phyloP scores from a whole-genome alignment of 1,140 invertebrate genomes.

The Steinernema khuongi region DNA sequence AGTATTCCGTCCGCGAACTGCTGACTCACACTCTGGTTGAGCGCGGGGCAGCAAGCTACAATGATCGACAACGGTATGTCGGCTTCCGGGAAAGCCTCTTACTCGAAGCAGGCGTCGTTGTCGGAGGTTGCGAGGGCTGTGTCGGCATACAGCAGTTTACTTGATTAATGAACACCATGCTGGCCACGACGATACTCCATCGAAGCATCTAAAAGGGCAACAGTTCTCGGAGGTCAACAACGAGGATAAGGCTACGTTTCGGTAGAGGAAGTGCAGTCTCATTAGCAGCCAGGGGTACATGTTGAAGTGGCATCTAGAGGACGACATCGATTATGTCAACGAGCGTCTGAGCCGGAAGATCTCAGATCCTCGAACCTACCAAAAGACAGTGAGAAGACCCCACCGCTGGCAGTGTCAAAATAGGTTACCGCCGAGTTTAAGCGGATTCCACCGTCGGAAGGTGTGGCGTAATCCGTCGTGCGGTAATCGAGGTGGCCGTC shows the following conservation, averaged over 20 bases:
- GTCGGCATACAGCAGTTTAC: slow-evolving; percentile 6
- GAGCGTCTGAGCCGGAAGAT: no score
- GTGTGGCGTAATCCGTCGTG: slow-evolving; percentile 9
- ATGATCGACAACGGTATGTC: background rate
- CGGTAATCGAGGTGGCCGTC: background rate
- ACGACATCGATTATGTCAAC: background rate
- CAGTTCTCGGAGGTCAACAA: background rate
- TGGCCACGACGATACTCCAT: slow-evolving; percentile 1
- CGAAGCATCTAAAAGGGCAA: background rate
- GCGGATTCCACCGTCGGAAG: slow-evolving; percentile 5
- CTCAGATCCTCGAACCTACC: background rate
- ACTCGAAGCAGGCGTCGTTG: background rate
- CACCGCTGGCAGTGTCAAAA: background rate
- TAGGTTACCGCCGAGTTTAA: slow-evolving; percentile 4
- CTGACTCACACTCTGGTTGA: background rate
- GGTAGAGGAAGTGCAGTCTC: background rate
- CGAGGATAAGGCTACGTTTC: background rate
- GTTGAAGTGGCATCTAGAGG: background rate
- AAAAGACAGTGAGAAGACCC: background rate
- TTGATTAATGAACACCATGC: background rate
- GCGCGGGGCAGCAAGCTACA: background rate
- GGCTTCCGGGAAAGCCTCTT: background rate
- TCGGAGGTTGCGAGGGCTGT: background rate
- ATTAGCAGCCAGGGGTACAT: background rate
- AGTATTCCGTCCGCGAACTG: background rate